Base-by-base conservation (phyloP, 2,113 vertebrate genomes). In the Theristicus caerulescens region DNA sequence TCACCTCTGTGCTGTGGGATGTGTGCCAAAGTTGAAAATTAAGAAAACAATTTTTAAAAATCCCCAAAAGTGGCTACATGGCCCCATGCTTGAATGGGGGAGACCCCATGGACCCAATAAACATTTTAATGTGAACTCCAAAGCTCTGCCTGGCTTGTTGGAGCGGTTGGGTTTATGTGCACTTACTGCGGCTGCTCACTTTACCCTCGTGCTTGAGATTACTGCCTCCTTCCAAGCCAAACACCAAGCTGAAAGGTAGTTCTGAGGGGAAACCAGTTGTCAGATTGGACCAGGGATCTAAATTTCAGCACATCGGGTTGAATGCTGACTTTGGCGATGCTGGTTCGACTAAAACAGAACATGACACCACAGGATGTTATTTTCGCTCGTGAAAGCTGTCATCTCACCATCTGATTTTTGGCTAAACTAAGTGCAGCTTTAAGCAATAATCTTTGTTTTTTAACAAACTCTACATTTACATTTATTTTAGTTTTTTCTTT, bases 121-220 rank as follows among this genome's bases (percentile, higher is more conserved):
- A 42, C 4, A 0, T 20, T 47, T 67, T 20, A 10, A 13, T 7
- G 16, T 36, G n/a, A 32, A 5, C n/a, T 49, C 57, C 74, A 59
- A 7, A 59, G 10, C 52, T 76, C 71, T 79, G 17, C 58, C 27
- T 8, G 1, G 7, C 27, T 36, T 5, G 9, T 22, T 36, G 61
- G 46, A 49, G 51, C 17, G 6, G 11, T 82, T 70, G 19, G 6
- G 11, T 82, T 74, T 20, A 15, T 0, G 0, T 1, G 17, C 0
- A 0, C 16, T 29, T 16, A 1, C 0, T 0, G 14, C 0, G 1
- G 18, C 46, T 32, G 42, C 71, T 77, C 0, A 0, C 24, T 65
- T 85, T 65, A 61, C 40, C 31, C 67, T 81, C 1, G 0, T 31
- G 54, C 76, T 40, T 0, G 3, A 82, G 67, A 5, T 34, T n/a